Evolutionary conservation across 1,140 invertebrate genomes (phyloP).

Genomic region (Drosophila parvula): DNA sequence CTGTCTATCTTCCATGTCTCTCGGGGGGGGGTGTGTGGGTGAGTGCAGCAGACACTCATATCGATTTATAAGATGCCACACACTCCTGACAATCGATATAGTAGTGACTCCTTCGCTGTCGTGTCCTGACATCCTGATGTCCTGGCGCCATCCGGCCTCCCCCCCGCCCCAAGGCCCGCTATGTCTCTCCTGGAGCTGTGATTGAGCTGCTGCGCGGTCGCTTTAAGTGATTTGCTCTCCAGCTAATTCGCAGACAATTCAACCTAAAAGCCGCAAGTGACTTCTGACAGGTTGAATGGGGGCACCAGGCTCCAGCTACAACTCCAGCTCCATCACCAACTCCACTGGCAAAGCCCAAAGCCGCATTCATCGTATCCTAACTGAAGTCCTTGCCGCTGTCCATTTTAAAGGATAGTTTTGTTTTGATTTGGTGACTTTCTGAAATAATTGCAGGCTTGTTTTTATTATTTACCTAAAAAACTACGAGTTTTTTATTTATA

Average conservation of each 20-base stretch:
- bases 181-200: constrained; percentile 1
- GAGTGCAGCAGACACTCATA: constrained; percentile 74
- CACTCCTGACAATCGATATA: constrained; percentile 67
- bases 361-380: background rate
- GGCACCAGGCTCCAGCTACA: background rate
- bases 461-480: no score
- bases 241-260: constrained; percentile 70
- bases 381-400: background rate
- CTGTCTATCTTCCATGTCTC: background rate
- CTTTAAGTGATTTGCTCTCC: constrained; percentile 73
- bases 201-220: constrained; percentile 61
- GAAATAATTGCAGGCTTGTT: background rate
- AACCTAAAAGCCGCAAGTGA: constrained; percentile 44
- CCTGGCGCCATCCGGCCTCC: constrained; percentile 8
- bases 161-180: background rate
- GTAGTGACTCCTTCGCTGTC: constrained; percentile 49
- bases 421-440: background rate
- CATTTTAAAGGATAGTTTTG: background rate
- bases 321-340: background rate
- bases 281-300: constrained; percentile 38
- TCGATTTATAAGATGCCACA: constrained; percentile 78
- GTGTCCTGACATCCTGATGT: constrained; percentile 28
- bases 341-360: background rate
- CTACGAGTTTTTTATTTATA: background rate
- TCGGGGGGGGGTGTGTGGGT: constrained; percentile 7